Evolutionary conservation across 2,888 invertebrate genomes (phyloP).

Genomic region (Hofmannophila pseudospretella): DNA sequence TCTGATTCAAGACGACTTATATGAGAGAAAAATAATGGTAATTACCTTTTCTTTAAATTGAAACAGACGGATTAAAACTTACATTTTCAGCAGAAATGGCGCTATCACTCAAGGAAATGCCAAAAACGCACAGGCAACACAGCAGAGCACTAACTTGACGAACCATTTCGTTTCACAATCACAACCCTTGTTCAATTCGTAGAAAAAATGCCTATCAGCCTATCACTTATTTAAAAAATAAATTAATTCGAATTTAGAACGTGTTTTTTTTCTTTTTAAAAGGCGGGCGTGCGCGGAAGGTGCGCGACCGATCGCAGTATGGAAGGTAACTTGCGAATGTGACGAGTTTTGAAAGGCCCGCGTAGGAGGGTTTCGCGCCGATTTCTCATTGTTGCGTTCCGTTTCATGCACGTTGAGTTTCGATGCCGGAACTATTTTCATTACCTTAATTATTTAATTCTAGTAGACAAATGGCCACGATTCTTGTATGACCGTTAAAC

Average conservation of each 20-base stretch:
- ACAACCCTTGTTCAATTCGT: slow-evolving; percentile 8
- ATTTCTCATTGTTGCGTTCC: slow-evolving; percentile 52
- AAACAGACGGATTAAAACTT: slow-evolving; percentile 29
- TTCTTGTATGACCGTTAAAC: too few relatives aligned
- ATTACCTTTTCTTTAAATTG: not conserved
- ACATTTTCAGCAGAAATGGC: slow-evolving; percentile 65
- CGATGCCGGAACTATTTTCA: not conserved
- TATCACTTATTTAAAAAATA: slow-evolving; percentile 8
- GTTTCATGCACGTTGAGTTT: slow-evolving; percentile 33
- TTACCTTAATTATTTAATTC: too few relatives aligned
- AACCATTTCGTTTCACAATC: slow-evolving; percentile 45
- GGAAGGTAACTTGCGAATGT: slow-evolving; percentile 53
- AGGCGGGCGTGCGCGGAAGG: slow-evolving; percentile 58
- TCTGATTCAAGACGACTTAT: too few relatives aligned
- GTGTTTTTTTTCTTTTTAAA: slow-evolving; percentile 24
- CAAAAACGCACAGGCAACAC: slow-evolving; percentile 64
- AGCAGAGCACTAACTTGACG: slow-evolving; percentile 62
- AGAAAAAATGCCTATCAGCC: slow-evolving; percentile 10
- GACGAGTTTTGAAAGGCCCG: slow-evolving; percentile 74
- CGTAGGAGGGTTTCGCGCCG: slow-evolving; percentile 74
- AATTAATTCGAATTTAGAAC: slow-evolving; percentile 18
- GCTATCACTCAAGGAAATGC: slow-evolving; percentile 62
- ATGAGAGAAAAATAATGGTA: not conserved
- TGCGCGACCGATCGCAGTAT: slow-evolving; percentile 54
- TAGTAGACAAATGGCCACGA: too few relatives aligned